phyloP scores from a whole-genome alignment of 2,113 vertebrate species.

The Thamnaconus septentrionalis region DNA sequence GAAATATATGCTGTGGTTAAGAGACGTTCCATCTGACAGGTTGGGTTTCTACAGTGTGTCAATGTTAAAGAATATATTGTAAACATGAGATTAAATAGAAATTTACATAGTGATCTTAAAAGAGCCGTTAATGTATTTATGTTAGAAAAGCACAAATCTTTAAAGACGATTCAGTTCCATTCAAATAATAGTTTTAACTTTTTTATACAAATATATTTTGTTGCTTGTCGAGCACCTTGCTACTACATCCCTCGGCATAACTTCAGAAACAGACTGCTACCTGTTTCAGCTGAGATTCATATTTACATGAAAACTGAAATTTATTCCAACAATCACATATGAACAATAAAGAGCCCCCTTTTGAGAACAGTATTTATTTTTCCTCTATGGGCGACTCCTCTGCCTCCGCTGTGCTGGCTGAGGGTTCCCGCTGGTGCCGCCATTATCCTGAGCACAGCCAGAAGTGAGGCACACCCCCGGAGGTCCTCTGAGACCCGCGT shows the following conservation, averaged over 20 bases:
- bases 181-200: conserved; percentile 51
- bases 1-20: no score
- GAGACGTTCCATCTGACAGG: no score
- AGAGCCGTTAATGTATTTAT: no score
- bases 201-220: conserved; percentile 58
- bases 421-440: conserved; percentile 30
- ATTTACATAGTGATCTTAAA: no score
- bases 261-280: conserved; percentile 2
- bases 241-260: no score
- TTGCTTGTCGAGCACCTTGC: not conserved
- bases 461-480: conserved; percentile 77
- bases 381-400: conserved; percentile 64
- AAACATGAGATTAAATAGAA: no score
- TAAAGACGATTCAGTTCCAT: conserved; percentile 47
- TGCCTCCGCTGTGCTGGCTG: conserved; percentile 44
- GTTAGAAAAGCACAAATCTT: conserved; percentile 60
- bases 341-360: conserved; percentile 35
- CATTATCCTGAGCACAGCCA: conserved; percentile 66
- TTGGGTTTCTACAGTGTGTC: no score
- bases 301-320: conserved; percentile 68
- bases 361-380: not conserved
- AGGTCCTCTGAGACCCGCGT: conserved; percentile 72
- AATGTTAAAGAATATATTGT: no score
- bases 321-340: conserved; percentile 41
- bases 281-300: conserved; percentile 38